A percentile compares a stretch with the other conserved stretches of the same genome.
These are phyloP conservation scores for Gnatocerus cornutus DNA, from an alignment of 2,888 invertebrate genomes.

Conservation along the genomic window DNA sequence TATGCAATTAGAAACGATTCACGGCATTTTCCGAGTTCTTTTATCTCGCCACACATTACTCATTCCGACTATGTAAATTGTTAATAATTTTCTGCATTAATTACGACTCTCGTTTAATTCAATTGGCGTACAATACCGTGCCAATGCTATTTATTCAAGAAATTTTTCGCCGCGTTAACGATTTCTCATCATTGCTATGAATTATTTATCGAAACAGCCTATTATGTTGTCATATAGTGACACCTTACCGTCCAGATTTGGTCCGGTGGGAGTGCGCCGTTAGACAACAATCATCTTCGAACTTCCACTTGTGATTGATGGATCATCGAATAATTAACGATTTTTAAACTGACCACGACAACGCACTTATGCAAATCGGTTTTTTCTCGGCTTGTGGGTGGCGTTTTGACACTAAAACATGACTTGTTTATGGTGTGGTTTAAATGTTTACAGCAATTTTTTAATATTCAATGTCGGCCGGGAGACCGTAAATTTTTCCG, in stretches of 20 bases:
- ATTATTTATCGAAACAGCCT: constrained; percentile 31
- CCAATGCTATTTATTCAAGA: not conserved
- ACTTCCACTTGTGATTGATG: constrained; percentile 26
- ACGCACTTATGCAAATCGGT: constrained; percentile 30
- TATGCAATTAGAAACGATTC: constrained; percentile 35
- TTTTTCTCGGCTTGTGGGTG: constrained; percentile 38
- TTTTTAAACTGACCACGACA: constrained; percentile 16
- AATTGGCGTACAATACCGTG: constrained; percentile 8
- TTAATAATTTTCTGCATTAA: constrained; percentile 24
- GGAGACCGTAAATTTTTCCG: constrained; percentile 36
- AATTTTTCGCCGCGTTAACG: constrained; percentile 1
- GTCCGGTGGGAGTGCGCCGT: constrained; percentile 27
- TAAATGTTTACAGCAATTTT: constrained; percentile 48
- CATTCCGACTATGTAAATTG: constrained; percentile 20
- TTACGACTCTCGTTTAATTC: constrained; percentile 15
- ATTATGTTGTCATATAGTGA: constrained; percentile 39
- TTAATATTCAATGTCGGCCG: no score
- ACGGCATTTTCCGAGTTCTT: constrained; percentile 29
- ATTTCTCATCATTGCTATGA: constrained; percentile 18
- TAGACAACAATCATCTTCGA: constrained; percentile 26
- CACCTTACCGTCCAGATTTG: constrained; percentile 18
- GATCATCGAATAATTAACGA: constrained; percentile 23
- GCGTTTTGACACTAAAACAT: constrained; percentile 41
- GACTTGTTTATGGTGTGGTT: constrained; percentile 46
- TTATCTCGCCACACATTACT: constrained; percentile 18